Base-by-base conservation (phyloP, 2,797 vertebrate species). In the Lithobates pipiens region DNA sequence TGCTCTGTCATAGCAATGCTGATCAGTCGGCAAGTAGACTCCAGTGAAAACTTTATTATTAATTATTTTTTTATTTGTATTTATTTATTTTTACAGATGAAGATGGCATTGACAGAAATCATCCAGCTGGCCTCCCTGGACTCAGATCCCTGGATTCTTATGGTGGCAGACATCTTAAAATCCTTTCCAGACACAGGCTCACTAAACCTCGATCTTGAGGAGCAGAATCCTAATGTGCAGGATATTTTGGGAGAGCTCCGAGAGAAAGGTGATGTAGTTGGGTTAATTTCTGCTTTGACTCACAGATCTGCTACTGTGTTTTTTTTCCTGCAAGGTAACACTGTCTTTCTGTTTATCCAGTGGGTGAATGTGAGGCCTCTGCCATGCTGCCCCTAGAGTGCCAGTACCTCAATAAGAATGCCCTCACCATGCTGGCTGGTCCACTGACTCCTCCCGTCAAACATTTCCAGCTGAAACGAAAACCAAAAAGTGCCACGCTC, bases 151-250 rank as follows among this genome's bases (percentile, higher is more conserved):
- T 99, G 98, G 98, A 98, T 99, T 88, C 94, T 99, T 90, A 99
- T 99, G 98, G 98, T 99, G 34, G 98, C 98, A 1, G 98, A 99
- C 92, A 98, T 99, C 91, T 95, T 99, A 69, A 99, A 99, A 94
- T 98, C 97, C 88, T 99, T 99, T 91, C 98, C 98, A 15, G 98
- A 99, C 91, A 97, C 98, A 0, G 98, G 98, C 50, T 97, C 97
- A 13, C 96, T 99, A 84, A 99, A 99, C 89, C 95, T 99, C 88
- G 97, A 98, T 89, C 94, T 99, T 81, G 98, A 99, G 91, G 98
- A 99, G 88, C 98, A 99, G 93, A 99, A 99, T 91, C 97, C 98
- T 84, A 99, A 99, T 61, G 97, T 99, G 80, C 98, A 99, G 93
- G 98, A 99, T 88, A 98, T 99, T 90, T 93, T 99, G 18, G 97